These are phyloP conservation scores for Holacanthus passer DNA, from an alignment of 2,113 vertebrate genomes.

Conservation along the genomic window DNA sequence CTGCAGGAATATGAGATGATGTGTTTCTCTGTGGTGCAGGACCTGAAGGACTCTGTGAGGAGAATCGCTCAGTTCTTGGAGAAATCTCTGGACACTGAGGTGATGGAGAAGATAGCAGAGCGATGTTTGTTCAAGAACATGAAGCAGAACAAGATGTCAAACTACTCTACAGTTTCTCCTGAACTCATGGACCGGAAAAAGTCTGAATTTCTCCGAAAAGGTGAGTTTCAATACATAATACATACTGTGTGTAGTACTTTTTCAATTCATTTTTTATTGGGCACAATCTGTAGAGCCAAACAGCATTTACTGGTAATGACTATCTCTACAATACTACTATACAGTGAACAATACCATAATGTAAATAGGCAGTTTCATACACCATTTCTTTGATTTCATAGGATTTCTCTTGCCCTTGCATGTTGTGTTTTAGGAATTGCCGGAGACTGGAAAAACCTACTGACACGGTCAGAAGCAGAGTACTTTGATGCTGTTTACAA, in stretches of 20 bases:
- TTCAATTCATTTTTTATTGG: neutral
- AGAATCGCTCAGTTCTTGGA: slow-evolving; percentile 68
- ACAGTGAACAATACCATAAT: neutral
- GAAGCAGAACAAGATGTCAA: slow-evolving; percentile 82
- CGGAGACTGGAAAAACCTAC: slow-evolving; percentile 81
- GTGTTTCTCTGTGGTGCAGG: slow-evolving; percentile 65
- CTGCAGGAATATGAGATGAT: neutral
- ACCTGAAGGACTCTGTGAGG: slow-evolving; percentile 65
- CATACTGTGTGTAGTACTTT: neutral
- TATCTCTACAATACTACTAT: neutral
- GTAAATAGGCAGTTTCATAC: no score
- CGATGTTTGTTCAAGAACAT: slow-evolving; percentile 79
- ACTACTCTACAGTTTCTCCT: slow-evolving; percentile 71
- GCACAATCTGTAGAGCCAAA: neutral
- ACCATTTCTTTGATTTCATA: no score
- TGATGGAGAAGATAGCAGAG: slow-evolving; percentile 69
- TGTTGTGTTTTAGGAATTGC: slow-evolving; percentile 72
- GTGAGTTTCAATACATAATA: slow-evolving; percentile 38
- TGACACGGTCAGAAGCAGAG: slow-evolving; percentile 71
- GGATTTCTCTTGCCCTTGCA: neutral
- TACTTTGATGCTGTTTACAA: slow-evolving; percentile 77
- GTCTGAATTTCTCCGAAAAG: slow-evolving; percentile 82
- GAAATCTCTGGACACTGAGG: slow-evolving; percentile 66
- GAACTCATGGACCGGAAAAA: slow-evolving; percentile 71
- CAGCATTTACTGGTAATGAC: neutral